Evolutionary conservation across 2,113 vertebrate genomes (phyloP).

Genomic region (Dicentrarchus labrax): DNA sequence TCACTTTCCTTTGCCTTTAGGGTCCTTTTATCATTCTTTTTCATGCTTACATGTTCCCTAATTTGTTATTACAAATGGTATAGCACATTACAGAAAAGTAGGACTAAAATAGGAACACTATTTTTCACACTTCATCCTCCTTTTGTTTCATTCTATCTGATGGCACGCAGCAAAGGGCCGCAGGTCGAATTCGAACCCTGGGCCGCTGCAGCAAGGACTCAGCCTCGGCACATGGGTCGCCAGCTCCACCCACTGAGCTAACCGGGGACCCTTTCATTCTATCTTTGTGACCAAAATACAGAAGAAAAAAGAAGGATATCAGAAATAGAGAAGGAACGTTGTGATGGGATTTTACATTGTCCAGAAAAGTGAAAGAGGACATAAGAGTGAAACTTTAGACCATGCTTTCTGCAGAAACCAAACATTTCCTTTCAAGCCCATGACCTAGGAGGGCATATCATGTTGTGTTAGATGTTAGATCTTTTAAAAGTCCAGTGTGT

Average conservation of each 20-base stretch:
- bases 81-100: neutral
- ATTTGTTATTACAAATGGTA: neutral
- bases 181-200: too few species aligned
- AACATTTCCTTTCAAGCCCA: constrained; percentile 15
- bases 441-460: neutral
- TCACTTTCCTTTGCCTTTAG: neutral
- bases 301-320: neutral
- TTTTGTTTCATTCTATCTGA: constrained; percentile 1
- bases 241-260: too few species aligned
- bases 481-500: too few species aligned
- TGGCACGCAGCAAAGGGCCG: too few species aligned
- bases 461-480: neutral
- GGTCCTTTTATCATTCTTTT: neutral
- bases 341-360: neutral
- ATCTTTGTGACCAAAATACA: neutral
- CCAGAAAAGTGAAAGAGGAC: constrained; percentile 32
- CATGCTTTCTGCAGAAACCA: constrained; percentile 32
- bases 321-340: neutral
- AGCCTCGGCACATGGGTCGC: too few species aligned
- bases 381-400: constrained; percentile 40
- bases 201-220: too few species aligned
- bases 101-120: too few species aligned
- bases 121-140: neutral
- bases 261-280: too few species aligned
- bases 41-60: neutral